Base-by-base conservation (phyloP, 2,113 vertebrate genomes). In the Uropsilus gracilis region DNA sequence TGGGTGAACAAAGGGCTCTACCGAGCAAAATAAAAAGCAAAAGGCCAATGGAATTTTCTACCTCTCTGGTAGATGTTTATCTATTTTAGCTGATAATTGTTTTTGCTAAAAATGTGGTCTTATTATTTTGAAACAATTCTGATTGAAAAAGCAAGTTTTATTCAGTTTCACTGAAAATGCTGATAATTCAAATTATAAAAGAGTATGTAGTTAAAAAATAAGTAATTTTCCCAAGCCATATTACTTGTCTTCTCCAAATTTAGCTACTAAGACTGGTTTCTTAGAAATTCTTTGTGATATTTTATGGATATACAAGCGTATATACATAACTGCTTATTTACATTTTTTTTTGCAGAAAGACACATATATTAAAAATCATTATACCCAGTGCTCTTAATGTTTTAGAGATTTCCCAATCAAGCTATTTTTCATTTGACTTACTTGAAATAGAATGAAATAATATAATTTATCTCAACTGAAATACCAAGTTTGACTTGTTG, bases 351-450 rank as follows among this genome's bases (percentile, higher is more conserved):
- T 87, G 9, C n/a, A 82, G 34, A n/a, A 39, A 89, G 24, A 6
- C 59, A 59, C 6, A 72, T 76, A 61, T 39, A 30, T 63, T 63
- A 34, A 92, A 30, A 86, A 88, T 90, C 90, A 72, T 28, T 89
- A 86, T 12, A 14, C 0, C 4, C 10, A 75, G 2, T 39, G 32
- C 44, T 87, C 34, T 84, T 22, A 68, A 78, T 78, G 16, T 85
- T 91, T 81, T 89, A 12, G 64, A 78, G 14, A 86, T 89, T 89
- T 82, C 17, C 63, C 82, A 95, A 55, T 91, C 39, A 73, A 82
- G 13, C 37, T 48, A 1, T 89, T 91, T 93, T 84, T 59, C 2
- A 20, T 57, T 5, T 75, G 76, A 71, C 24, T 81, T 39, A 80
- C 9, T 57, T 61, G 42, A 87, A 24, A 91, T 68, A 88, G 44